Evolutionary conservation across 2,113 vertebrate species (phyloP), one percentile per base, ranked within the genome.

Genomic region (Thryonomys swinderianus): DNA sequence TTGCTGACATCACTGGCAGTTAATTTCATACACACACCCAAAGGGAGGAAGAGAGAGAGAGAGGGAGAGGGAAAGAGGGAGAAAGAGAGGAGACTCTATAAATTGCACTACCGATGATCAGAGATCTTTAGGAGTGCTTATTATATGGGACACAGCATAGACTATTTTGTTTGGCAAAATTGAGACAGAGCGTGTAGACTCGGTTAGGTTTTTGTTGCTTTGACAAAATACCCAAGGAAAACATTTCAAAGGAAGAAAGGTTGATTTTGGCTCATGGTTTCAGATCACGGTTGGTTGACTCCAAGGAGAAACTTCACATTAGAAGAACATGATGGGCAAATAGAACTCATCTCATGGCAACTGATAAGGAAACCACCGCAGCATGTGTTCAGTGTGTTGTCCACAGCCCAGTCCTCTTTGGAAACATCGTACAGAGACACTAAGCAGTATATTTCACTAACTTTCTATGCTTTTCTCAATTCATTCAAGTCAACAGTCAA

Each of bases 131-230:
- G 20, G 51, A 69, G 76, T 40, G 67, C 92, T 80, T 85, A 30
- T 73, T 66, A 84, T 61, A 73, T 17, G 25, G 11, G 79, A 92
- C 84, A n/a, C 12, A 76, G 12, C 55, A 0, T 40, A 9, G 23
- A 87, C n/a, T n/a, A 80, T 64, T 92, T 82, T 48, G 23, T 55
- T 87, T 76, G 37, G 42, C 69, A 90, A 90, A 80, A 51, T n/a
- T 21, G 69, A 37, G 84, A 78, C 7, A 66, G 12, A 67, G 34
- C 59, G 78, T 62, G 9, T 16, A 67, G 85, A 30, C 10, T 37
- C 34, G 20, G 30, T 20, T 45, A 78, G 17, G 7, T 27, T 51
- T 78, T 51, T 51, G 74, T 78, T 51, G 74, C 74, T 51, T 12
- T 23, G 37, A 73, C 71, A 74, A 30, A 51, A 51, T 34, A 9